Evolutionary conservation across 2,113 vertebrate species (phyloP).

Genomic region (Phylloscopus trochiloides): DNA sequence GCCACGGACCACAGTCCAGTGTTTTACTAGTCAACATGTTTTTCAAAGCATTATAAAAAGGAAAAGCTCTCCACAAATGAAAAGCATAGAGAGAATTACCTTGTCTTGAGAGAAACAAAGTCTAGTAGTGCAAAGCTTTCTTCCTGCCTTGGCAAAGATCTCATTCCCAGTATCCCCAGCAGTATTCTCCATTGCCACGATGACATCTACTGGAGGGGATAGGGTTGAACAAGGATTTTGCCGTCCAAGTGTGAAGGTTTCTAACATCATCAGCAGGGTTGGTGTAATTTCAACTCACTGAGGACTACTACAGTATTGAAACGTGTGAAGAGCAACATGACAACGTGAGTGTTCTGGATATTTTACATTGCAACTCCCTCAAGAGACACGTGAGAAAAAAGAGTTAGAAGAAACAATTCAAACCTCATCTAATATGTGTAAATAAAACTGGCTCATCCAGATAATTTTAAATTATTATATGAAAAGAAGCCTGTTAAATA

Average conservation of each 20-base stretch:
- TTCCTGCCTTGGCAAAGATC: not conserved
- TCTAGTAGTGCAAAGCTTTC: not conserved
- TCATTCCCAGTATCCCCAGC: not conserved
- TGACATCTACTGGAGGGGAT: conserved; percentile 70
- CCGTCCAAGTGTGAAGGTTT: not conserved
- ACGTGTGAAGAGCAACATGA: not conserved
- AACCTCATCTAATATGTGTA: not conserved
- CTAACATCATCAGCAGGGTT: not conserved
- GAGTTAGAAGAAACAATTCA: not conserved
- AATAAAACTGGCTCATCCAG: not conserved
- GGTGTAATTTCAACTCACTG: not conserved
- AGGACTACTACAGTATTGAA: not conserved
- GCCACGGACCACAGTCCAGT: not conserved
- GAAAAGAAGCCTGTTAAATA: not conserved
- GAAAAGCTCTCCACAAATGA: not conserved
- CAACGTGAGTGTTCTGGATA: not conserved
- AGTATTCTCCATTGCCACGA: conserved; percentile 1
- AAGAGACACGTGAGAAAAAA: not conserved
- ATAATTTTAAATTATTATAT: not conserved
- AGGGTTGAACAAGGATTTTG: not conserved
- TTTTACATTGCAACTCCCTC: not conserved
- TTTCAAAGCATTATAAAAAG: not conserved
- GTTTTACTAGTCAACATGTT: not conserved
- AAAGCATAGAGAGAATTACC: not conserved
- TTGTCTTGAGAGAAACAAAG: not conserved